Conservation (phyloP, 2,888 invertebrate species). For the Leptothorax acervorum region DNA sequence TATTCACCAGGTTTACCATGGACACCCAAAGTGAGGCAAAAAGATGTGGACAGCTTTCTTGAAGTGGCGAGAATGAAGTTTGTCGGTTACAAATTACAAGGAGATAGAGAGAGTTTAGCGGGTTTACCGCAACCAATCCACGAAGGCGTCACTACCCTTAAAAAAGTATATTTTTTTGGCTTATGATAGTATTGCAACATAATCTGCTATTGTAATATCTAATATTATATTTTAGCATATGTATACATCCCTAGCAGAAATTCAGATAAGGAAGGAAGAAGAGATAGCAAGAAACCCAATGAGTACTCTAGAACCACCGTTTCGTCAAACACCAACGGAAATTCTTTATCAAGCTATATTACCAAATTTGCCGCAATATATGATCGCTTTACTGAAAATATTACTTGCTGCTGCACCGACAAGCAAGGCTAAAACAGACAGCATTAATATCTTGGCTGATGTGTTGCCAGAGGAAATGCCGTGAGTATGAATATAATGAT, state of each 20-base stretch:
- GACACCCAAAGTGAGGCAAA: constrained; percentile 97
- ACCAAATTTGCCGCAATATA: constrained; percentile 98
- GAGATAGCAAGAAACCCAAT: constrained; percentile 96
- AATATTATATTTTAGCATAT: constrained; percentile 89
- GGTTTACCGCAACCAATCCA: constrained; percentile 99
- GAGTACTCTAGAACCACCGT: constrained; percentile 93
- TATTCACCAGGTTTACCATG: constrained; percentile 91
- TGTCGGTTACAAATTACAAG: constrained; percentile 96
- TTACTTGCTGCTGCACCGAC: constrained; percentile 99
- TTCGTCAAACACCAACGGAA: constrained; percentile 94
- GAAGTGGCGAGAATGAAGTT: constrained; percentile 97
- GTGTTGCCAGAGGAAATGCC: constrained; percentile 99
- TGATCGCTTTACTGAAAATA: constrained; percentile 98
- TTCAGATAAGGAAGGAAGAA: constrained; percentile 96
- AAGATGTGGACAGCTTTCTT: constrained; percentile 96
- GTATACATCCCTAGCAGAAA: constrained; percentile 96
- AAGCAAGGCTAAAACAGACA: constrained; percentile 99
- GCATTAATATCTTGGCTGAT: constrained; percentile 99
- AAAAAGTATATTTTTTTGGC: constrained; percentile 86
- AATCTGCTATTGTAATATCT: constrained; percentile 10
- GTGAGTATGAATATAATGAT: constrained; percentile 85
- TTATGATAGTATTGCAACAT: neutral
- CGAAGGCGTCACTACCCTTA: constrained; percentile 96
- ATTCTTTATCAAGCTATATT: constrained; percentile 97
- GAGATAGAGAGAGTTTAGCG: constrained; percentile 95